Evolutionary conservation across 2,888 invertebrate species (phyloP), one percentile per base, ranked within the genome.

Genomic region (Cephus spinipes): DNA sequence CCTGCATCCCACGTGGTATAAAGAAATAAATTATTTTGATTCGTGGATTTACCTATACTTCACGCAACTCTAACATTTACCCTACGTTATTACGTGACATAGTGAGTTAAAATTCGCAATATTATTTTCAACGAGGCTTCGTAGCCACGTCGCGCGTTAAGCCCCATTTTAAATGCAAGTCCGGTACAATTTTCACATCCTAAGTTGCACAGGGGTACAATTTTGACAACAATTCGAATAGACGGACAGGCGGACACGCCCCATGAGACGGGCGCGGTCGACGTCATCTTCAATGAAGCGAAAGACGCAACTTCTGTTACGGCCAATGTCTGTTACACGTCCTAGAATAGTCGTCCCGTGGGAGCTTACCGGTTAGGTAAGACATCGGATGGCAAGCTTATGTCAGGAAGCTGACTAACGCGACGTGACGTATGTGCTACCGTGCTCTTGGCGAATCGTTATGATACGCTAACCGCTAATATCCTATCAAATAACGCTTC

Each of bases 281-380:
- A 87, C 85, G 89, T 89, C 90, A 86, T 84, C 81, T 90, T 86
- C 90, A 89, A 90, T 90, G 90, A 89, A 86, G 85, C 82, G 82
- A 79, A 23, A 6, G 55, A 15, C 55, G 2, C 55, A 55, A 80
- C 84, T 86, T 85, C 81, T 85, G 83, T 85, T 87, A 85, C 87
- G 86, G 83, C 86, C 87, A 86, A 86, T 88, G 89, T 89, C 90
- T 89, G 90, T 88, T 89, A 86, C 84, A 85, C 83, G 84, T 88
- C 85, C 87, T 86, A 85, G 86, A 88, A 89, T 88, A 87, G 88
- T 84, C 84, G 84, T 86, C 89, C 88, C 90, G 79, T 81, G 88
- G 89, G 89, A 89, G 82, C 81, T 83, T 85, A 82, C 83, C 82
- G 81, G 81, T 82, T 82, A 79, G 83, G 80, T 76, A 79, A 83